Evolutionary conservation across 2,888 invertebrate species (phyloP), one percentile per base, ranked within the genome.

Genomic region (Synergus umbraculus): DNA sequence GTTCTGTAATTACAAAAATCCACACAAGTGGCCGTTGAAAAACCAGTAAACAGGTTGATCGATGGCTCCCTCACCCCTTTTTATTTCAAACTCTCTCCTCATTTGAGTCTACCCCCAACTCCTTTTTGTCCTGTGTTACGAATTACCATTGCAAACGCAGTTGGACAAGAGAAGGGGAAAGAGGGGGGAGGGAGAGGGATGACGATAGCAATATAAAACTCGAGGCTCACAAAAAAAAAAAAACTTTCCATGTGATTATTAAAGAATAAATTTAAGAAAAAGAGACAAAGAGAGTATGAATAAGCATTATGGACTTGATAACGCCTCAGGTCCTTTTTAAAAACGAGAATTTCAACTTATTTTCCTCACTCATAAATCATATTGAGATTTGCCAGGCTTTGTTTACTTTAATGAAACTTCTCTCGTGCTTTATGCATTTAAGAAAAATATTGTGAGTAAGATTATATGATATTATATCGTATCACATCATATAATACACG

Each of bases 1-100:
- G 83, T 85, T 88, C 85, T 84, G 87, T 90, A 91, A 91, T 91
- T 89, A 90, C 90, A 90, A 90, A 90, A 90, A 90, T 90, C 88
- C 89, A 90, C 89, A 90, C 84, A 82, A 78, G 87, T 84, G 83
- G 82, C 84, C 81, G 82, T 82, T 86, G 87, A 84, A 88, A 88
- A 89, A 88, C 87, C 87, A 85, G 89, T 87, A 89, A 90, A 90
- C 87, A 87, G 83, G 86, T 80, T 87, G 89, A 89, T 89, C 88
- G 89, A 88, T 86, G 86, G 88, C 84, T 76, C 29, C 78, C 64
- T 29, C 49, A 49, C 29, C 29, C 43, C 7, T 78, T 18, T 76
- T 29, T 64, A 8, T 22, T 43, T 46, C n/a, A n/a, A 18, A 44
- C 78, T 63, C 66, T 29, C 76, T 76, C 80, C 77, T 77, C 44